These are phyloP conservation scores for Microtus richardsoni DNA, from an alignment of 2,113 vertebrate genomes.

Conservation along the genomic window DNA sequence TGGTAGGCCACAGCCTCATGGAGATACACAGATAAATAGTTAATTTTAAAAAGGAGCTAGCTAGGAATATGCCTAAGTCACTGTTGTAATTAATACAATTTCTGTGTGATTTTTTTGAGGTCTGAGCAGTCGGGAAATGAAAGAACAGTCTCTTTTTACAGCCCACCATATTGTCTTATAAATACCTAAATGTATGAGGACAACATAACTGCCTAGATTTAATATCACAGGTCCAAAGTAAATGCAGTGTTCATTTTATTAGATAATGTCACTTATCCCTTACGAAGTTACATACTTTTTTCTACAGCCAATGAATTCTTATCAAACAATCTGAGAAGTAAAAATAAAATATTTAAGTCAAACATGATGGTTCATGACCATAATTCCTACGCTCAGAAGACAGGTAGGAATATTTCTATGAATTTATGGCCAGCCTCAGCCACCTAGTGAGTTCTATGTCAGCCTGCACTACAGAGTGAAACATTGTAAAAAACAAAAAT, in stretches of 20 bases:
- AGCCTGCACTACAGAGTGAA: not conserved
- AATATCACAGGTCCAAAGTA: not conserved
- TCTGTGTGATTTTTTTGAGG: too few species aligned
- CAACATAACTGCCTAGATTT: not conserved
- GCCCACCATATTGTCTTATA: not conserved
- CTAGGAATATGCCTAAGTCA: too few species aligned
- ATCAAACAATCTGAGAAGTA: not conserved
- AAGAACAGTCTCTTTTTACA: too few species aligned
- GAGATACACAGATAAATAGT: too few species aligned
- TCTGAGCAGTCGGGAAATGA: too few species aligned
- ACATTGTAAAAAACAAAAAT: not conserved
- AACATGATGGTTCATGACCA: not conserved
- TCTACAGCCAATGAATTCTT: not conserved
- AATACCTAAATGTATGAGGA: not conserved
- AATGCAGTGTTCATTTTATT: conserved; percentile 11
- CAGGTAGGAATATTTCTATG: not conserved
- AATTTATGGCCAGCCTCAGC: not conserved
- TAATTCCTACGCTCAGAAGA: not conserved
- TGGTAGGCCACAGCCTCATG: too few species aligned
- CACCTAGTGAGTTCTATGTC: not conserved
- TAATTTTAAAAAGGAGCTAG: too few species aligned
- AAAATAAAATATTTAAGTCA: not conserved
- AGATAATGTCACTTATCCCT: not conserved
- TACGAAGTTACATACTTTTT: not conserved
- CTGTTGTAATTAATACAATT: too few species aligned